Percentiles rank a stretch among this genome's conserved stretches.
Conservation (phyloP, 2,797 vertebrate genomes). For the Holocentrus rufus region DNA sequence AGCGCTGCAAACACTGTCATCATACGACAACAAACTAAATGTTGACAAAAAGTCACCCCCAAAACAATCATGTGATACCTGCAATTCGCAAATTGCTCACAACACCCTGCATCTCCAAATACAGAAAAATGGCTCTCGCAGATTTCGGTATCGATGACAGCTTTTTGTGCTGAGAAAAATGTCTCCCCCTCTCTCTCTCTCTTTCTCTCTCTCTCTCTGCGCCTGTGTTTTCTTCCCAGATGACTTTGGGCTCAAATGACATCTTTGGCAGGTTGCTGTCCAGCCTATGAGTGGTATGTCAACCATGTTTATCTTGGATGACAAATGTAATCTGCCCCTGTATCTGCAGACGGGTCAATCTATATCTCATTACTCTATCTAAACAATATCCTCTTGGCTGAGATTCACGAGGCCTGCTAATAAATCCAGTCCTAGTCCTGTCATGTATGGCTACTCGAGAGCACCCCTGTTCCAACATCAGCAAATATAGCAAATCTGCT, state of each 20-base stretch:
- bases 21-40: not conserved
- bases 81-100: constrained; percentile 6
- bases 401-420: constrained; percentile 50
- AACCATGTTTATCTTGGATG: constrained; percentile 75
- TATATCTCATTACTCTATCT: constrained; percentile 79
- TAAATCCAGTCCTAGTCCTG: constrained; percentile 33
- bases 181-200: constrained; percentile 31
- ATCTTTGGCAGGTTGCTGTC: constrained; percentile 47
- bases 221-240: constrained; percentile 38
- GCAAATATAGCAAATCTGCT: constrained; percentile 26
- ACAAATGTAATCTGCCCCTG: constrained; percentile 70
- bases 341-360: constrained; percentile 75
- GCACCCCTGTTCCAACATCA: not conserved
- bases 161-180: constrained; percentile 49
- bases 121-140: not conserved
- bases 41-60: not conserved
- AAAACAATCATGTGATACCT: constrained; percentile 2
- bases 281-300: constrained; percentile 53
- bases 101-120: constrained; percentile 14
- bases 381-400: constrained; percentile 72
- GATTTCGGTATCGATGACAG: constrained; percentile 30
- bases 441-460: constrained; percentile 30
- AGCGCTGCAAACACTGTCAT: constrained; percentile 15
- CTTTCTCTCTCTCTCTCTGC: constrained; percentile 1
- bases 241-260: constrained; percentile 28